These are phyloP conservation scores for Astreopora myriophthalma DNA, from an alignment of 64 coral and sea anemone genomes.

Conservation along the genomic window DNA sequence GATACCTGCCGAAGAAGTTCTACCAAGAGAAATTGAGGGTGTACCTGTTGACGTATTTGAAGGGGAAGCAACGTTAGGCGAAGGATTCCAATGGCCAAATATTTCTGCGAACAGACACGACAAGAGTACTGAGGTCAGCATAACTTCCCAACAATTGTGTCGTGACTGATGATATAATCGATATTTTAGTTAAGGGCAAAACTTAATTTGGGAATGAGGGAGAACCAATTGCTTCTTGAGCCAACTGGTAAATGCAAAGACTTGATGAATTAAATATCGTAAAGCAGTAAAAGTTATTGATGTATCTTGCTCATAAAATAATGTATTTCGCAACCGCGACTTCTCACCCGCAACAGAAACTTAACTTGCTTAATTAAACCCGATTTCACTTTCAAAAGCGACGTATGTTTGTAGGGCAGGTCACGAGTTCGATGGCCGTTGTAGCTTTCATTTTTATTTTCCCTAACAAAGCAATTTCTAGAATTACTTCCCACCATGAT, in stretches of 20 bases:
- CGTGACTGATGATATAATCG: not conserved
- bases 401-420: too few relatives aligned
- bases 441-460: too few relatives aligned
- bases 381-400: too few relatives aligned
- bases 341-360: too few relatives aligned
- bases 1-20: not conserved
- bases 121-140: not conserved
- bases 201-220: not conserved
- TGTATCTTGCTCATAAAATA: not conserved
- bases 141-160: not conserved
- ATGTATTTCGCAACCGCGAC: not conserved
- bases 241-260: not conserved
- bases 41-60: not conserved
- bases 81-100: constrained; percentile 29
- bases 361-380: too few relatives aligned
- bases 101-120: not conserved
- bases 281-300: not conserved
- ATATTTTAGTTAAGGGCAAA: not conserved
- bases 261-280: not conserved
- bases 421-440: too few relatives aligned
- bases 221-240: too few relatives aligned
- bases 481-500: too few relatives aligned
- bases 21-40: not conserved
- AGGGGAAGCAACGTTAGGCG: constrained; percentile 20
- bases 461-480: too few relatives aligned